Evolutionary conservation across 2,797 vertebrate species (phyloP), one percentile per base, ranked within the genome.

Genomic region (Balearica regulorum): DNA sequence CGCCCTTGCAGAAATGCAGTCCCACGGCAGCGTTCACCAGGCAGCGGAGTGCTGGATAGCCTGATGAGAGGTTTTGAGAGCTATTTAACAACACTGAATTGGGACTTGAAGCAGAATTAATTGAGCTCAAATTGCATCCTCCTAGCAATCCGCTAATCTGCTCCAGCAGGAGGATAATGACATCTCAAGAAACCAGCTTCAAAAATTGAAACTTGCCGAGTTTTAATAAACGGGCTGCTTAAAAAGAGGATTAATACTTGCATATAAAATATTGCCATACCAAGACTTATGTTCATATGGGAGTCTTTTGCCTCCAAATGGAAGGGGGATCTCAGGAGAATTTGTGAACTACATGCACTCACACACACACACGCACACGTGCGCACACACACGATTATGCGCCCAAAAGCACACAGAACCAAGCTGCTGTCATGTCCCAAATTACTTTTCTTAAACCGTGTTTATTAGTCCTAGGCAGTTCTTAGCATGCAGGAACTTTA

Each of bases 31-130:
- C 25, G 10, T 37, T 86, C 57, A 9, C 2, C 24, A 16, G 72
- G 85, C 71, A 66, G 29, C 13, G 4, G 41, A 90, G 83, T 2
- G 73, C 93, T 60, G 77, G 69, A 31, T 17, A 82, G 85, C 62
- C 89, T 83, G 86, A 58, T 39, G 82, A 64, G 87, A 93, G 88
- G 91, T 57, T 89, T 95, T 24, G 87, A 97, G 95, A 96, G 94
- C 96, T 96, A 80, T 97, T 97, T 97, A 96, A 93, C 90, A 57
- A 58, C 71, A 48, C 94, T 86, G 96, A 96, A 97, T 61, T 95
- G 97, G 90, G 97, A 97, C 97, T 93, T 96, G 97, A 97, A 96
- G 96, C 95, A 97, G 97, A 98, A 98, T 98, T 98, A 98, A 98
- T 98, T 97, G 97, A 95, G 95, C 97, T 97, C 96, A 96, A 98